Evolutionary conservation across 1,140 invertebrate species (phyloP).

Genomic region (Pissodes strobi): DNA sequence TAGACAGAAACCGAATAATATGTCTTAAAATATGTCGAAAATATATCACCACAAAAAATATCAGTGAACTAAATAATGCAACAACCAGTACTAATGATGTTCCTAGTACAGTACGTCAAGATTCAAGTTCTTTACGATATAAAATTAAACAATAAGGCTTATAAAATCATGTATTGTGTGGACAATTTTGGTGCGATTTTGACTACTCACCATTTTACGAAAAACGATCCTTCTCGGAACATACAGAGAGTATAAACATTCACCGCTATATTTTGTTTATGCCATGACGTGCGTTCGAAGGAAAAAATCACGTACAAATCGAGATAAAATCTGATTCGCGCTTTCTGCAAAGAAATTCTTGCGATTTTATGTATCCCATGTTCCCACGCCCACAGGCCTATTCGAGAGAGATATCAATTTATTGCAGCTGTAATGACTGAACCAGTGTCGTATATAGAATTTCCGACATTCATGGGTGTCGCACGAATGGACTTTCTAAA

Average conservation of each 20-base stretch:
- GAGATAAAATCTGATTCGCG: constrained; percentile 25
- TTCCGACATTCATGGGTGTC: background rate
- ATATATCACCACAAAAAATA: too few species aligned
- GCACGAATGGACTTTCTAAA: background rate
- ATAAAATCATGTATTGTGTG: too few species aligned
- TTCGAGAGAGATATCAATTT: constrained; percentile 27
- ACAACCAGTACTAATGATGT: too few species aligned
- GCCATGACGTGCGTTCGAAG: background rate
- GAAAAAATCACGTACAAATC: constrained; percentile 23
- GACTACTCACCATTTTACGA: too few species aligned
- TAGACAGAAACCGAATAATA: too few species aligned
- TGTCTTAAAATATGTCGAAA: too few species aligned
- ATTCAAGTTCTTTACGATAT: too few species aligned
- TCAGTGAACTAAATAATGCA: too few species aligned
- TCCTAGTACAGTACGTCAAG: too few species aligned
- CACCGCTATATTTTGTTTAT: constrained; percentile 17
- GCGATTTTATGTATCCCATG: constrained; percentile 29
- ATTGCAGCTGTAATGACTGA: constrained; percentile 22
- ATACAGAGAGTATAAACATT: background rate
- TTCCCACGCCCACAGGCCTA: constrained; percentile 27
- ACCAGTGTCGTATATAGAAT: constrained; percentile 22
- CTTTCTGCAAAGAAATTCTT: constrained; percentile 31
- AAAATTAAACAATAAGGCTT: too few species aligned
- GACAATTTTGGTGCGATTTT: too few species aligned
- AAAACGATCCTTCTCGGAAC: too few species aligned